A percentile compares a stretch with the other conserved stretches of the same genome.
Conservation (phyloP, 2,113 vertebrate species). For the Trinectes maculatus region DNA sequence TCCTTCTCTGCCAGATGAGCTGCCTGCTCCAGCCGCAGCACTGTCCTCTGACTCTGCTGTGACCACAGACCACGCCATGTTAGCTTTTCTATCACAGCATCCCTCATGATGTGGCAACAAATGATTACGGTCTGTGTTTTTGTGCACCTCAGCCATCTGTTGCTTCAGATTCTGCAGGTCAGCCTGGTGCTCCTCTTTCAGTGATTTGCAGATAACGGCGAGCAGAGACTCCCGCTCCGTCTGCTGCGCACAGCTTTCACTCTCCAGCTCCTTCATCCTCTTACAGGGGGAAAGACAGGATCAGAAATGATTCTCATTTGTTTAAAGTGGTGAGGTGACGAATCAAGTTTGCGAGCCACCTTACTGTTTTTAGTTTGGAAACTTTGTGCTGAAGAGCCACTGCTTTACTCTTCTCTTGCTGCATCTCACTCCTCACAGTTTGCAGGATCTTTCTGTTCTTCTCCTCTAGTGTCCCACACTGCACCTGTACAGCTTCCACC, state of each 20-base stretch:
- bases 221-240: slow-evolving; percentile 66
- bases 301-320: background rate
- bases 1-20: slow-evolving; percentile 66
- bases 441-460: slow-evolving; percentile 53
- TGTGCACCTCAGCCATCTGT: slow-evolving; percentile 75
- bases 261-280: slow-evolving; percentile 76
- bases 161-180: slow-evolving; percentile 61
- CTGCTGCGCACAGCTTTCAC: slow-evolving; percentile 56
- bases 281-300: slow-evolving; percentile 38
- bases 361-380: slow-evolving; percentile 78
- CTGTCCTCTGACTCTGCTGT: slow-evolving; percentile 66
- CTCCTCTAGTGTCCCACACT: slow-evolving; percentile 65
- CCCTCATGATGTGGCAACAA: background rate
- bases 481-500: slow-evolving; percentile 58
- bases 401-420: slow-evolving; percentile 64
- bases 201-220: slow-evolving; percentile 45
- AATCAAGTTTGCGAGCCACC: slow-evolving; percentile 8
- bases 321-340: background rate
- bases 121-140: background rate
- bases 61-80: slow-evolving; percentile 25
- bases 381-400: slow-evolving; percentile 68
- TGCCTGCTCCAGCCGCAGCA: slow-evolving; percentile 31
- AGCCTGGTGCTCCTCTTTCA: slow-evolving; percentile 72
- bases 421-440: slow-evolving; percentile 28
- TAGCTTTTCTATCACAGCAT: slow-evolving; percentile 4